Base-by-base conservation (phyloP, 2,797 vertebrate genomes). In the Sebastiscus tertius region DNA sequence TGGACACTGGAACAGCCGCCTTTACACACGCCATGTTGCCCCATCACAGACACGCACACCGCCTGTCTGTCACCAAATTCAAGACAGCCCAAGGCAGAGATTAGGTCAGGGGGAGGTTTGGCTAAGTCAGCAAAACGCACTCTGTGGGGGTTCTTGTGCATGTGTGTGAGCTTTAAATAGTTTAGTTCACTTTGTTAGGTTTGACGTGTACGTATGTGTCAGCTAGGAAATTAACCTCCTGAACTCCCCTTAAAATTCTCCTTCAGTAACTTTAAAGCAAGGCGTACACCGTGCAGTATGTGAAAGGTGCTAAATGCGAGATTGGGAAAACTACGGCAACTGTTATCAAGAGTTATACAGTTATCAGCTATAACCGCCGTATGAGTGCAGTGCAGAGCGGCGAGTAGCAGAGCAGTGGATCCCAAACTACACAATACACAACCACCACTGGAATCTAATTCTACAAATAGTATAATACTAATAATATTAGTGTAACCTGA, bases 1-100 rank as follows among this genome's bases (percentile, higher is more conserved):
- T 49, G 20, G 80, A 88, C 80, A 82, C 33, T 52, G 66, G 49
- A 86, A 87, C 85, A 81, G 75, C 79, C 80, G 84, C 86, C 84
- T 89, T 89, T 79, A 80, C 59, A 81, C 80, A 92, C 71, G 65
- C 74, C 49, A 87, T 64, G 64, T 65, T 76, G 70, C 67, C 64
- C 67, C 75, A 71, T 85, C 84, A 84, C 39, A 85, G 83, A 85
- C 77, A 82, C 29, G 29, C 86, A 83, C 34, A 36, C 34, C 63
- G 6, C 16, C 72, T 74, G 64, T 80, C 81, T 69, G 84, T 87
- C 84, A 91, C 79, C 63, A 72, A 80, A 77, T 79, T 76, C 54
- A 60, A 74, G 71, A 77, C 77, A 80, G 81, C 74, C 68, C 27
- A 3, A 39, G 69, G 76, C 75, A 29, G 60, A 82, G 77, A 80